Conservation (phyloP, 2,888 invertebrate species). For the Eumerus sabulonum region DNA sequence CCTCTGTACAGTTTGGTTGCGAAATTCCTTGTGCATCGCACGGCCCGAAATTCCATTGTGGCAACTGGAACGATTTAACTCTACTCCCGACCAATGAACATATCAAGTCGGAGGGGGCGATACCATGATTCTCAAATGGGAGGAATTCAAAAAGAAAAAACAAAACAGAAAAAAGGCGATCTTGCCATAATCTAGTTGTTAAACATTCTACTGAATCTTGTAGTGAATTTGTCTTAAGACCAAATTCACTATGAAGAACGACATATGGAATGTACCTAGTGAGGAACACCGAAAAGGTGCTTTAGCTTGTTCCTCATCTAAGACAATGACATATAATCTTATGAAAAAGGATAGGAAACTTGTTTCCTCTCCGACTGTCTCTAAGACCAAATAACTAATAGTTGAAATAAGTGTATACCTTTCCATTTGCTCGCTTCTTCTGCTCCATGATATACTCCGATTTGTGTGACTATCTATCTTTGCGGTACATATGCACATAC, state of each 20-base stretch:
- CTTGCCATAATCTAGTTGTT: too few species aligned
- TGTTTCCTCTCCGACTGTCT: slow-evolving; percentile 18
- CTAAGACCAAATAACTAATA: slow-evolving; percentile 61
- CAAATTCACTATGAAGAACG: too few species aligned
- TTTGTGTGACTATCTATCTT: slow-evolving; percentile 45
- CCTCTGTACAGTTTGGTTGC: too few species aligned
- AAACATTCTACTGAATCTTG: too few species aligned
- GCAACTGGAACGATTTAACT: slow-evolving; percentile 52
- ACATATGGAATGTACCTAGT: background rate
- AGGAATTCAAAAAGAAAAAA: too few species aligned
- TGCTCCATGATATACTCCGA: too few species aligned
- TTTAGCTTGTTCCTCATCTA: slow-evolving; percentile 27
- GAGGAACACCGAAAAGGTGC: slow-evolving; percentile 1
- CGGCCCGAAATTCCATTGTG: slow-evolving; percentile 37
- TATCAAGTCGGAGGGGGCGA: slow-evolving; percentile 39
- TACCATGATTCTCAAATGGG: too few species aligned
- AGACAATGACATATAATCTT: slow-evolving; percentile 63
- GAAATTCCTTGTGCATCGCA: background rate
- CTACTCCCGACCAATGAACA: slow-evolving; percentile 41
- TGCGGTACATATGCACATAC: too few species aligned
- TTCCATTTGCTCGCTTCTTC: slow-evolving; percentile 6
- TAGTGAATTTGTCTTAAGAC: background rate
- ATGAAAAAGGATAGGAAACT: slow-evolving; percentile 55
- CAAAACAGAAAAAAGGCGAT: too few species aligned
- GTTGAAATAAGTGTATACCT: slow-evolving; percentile 55